A percentile compares a stretch with the other conserved stretches of the same genome.
phyloP scores from a whole-genome alignment of 2,113 vertebrate genomes.

The Aix galericulata region DNA sequence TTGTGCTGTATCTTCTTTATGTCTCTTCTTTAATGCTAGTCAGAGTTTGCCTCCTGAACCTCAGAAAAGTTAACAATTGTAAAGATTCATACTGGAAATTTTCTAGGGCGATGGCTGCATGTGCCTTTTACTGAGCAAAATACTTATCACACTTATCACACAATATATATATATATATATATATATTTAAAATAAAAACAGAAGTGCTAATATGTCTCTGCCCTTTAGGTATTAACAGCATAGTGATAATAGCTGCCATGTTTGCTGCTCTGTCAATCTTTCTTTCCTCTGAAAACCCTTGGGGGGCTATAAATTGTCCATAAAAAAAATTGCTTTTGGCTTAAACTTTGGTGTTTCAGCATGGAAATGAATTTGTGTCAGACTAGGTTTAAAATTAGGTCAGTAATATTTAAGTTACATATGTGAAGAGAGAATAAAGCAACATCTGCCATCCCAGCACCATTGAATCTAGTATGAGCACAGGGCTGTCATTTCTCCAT shows the following conservation, averaged over 20 bases:
- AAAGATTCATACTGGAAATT: neutral
- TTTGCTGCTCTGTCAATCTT: neutral
- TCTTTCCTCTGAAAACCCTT: neutral
- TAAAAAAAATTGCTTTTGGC: conserved; percentile 20
- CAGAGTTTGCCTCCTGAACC: neutral
- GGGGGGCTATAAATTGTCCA: neutral
- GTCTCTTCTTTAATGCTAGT: neutral
- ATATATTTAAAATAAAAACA: neutral
- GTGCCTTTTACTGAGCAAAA: neutral
- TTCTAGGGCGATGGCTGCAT: neutral
- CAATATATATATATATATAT: neutral
- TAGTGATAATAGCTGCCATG: neutral
- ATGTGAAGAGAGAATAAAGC: neutral
- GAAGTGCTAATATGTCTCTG: neutral
- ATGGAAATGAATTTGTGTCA: conserved; percentile 38
- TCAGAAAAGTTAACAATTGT: neutral
- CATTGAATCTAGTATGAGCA: neutral
- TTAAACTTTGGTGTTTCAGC: conserved; percentile 30
- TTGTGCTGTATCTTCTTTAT: neutral
- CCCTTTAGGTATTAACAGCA: neutral
- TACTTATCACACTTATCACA: neutral
- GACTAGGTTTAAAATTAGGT: conserved; percentile 30
- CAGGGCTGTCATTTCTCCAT: neutral
- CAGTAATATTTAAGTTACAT: conserved; percentile 21
- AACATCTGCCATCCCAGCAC: neutral